phyloP scores from a whole-genome alignment of 2,113 vertebrate species.

The Tichodroma muraria region DNA sequence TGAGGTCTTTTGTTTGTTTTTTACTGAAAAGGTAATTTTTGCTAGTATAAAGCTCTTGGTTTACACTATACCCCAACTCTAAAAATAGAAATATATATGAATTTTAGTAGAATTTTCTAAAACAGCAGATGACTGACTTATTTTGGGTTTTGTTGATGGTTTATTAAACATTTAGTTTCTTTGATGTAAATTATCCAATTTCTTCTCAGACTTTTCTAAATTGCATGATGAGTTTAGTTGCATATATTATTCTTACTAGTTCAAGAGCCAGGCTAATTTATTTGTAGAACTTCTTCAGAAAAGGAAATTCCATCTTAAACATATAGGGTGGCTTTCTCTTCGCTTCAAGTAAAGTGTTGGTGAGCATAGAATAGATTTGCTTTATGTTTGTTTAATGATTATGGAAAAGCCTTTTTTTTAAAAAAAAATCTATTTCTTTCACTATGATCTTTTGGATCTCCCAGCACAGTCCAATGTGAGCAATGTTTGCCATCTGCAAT shows the following conservation, averaged over 20 bases:
- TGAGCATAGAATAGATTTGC: not conserved
- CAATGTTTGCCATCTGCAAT: not conserved
- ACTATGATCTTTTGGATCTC: not conserved
- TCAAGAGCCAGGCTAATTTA: not conserved
- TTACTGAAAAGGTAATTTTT: not conserved
- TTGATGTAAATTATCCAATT: not conserved
- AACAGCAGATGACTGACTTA: not conserved
- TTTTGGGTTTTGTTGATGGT: not conserved
- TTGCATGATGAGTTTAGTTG: not conserved
- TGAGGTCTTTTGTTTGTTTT: fast-evolving
- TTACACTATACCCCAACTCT: not conserved
- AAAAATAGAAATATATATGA: not conserved
- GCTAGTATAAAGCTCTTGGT: not conserved
- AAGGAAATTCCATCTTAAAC: not conserved
- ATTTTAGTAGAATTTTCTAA: not conserved
- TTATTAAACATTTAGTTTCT: not conserved
- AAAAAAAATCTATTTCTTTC: not conserved
- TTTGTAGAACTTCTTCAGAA: not conserved
- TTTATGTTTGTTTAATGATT: not conserved
- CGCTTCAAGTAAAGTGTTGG: not conserved
- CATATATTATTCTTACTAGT: not conserved
- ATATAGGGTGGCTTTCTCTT: not conserved
- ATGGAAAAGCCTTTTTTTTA: not conserved
- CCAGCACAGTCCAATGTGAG: not conserved
- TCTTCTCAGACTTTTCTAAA: not conserved